phyloP scores from a whole-genome alignment of 2,113 vertebrate species.

The Misgurnus mizolepis region DNA sequence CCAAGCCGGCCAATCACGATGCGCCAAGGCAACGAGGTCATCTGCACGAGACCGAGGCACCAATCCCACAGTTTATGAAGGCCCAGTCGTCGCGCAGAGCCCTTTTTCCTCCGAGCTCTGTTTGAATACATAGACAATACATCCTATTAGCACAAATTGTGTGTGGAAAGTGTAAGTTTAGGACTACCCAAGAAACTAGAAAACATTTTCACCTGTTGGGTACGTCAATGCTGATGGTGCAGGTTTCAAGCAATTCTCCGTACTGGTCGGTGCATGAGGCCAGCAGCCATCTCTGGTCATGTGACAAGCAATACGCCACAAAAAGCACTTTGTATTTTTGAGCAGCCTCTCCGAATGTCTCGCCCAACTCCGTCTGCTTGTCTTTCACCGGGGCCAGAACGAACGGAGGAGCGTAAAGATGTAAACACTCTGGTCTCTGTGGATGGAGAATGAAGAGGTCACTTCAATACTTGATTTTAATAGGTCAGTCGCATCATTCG shows the following conservation, averaged over 20 bases:
- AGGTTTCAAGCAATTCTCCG: conserved; percentile 94
- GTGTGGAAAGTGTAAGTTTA: background rate
- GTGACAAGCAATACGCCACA: conserved; percentile 95
- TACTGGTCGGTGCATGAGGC: conserved; percentile 96
- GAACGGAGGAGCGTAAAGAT: conserved; percentile 94
- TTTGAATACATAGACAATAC: background rate
- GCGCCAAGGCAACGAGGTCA: conserved; percentile 97
- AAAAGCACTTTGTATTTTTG: conserved; percentile 98
- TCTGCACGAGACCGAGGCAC: conserved; percentile 94
- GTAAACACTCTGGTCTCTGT: conserved; percentile 91
- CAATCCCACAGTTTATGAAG: conserved; percentile 99
- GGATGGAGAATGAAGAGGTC: conserved; percentile 31
- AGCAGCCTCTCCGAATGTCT: conserved; percentile 94
- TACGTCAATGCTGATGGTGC: conserved; percentile 94
- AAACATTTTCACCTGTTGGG: conserved; percentile 84
- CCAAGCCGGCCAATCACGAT: conserved; percentile 97
- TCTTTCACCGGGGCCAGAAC: conserved; percentile 95
- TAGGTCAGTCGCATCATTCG: too few relatives aligned
- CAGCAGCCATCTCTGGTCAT: conserved; percentile 96
- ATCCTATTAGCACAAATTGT: too few relatives aligned
- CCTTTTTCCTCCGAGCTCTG: conserved; percentile 97
- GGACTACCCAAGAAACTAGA: background rate
- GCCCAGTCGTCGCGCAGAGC: conserved; percentile 93
- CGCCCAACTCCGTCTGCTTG: conserved; percentile 95
- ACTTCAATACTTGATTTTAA: background rate